A percentile compares a stretch with the other conserved stretches of the same genome.
phyloP scores from a whole-genome alignment of 2,113 vertebrate genomes.

The Pipra filicauda region DNA sequence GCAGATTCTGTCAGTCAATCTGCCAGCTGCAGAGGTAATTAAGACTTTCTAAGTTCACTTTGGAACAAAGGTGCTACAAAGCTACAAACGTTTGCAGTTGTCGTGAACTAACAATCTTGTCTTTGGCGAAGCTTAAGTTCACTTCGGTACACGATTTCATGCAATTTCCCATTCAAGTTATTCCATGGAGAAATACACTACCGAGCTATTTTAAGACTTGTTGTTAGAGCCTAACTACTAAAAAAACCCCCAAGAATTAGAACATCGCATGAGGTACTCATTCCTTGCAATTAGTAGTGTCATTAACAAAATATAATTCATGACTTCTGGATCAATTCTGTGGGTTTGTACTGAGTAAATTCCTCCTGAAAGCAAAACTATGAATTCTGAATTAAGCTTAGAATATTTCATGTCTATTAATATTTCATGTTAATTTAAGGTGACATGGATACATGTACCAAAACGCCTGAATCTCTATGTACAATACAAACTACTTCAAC shows the following conservation, averaged over 20 bases:
- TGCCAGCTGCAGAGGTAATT: background rate
- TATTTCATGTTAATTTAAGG: constrained; percentile 58
- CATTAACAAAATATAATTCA: background rate
- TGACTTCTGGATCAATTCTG: background rate
- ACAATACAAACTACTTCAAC: background rate
- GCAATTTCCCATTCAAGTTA: background rate
- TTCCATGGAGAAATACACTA: background rate
- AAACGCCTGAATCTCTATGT: constrained; percentile 19
- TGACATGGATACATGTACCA: background rate
- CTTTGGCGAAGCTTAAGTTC: background rate
- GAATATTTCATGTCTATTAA: background rate
- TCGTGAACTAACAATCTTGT: background rate
- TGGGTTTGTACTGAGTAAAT: background rate
- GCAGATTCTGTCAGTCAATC: background rate
- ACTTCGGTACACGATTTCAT: background rate
- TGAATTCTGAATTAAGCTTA: background rate
- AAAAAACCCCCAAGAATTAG: background rate
- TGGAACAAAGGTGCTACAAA: background rate
- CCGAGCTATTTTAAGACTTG: background rate
- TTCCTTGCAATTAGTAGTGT: background rate
- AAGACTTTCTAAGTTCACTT: background rate
- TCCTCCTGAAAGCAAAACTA: background rate
- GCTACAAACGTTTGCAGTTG: background rate
- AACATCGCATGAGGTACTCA: background rate
- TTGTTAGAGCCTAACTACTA: background rate